Percentiles rank a stretch among this genome's conserved stretches.
phyloP scores from a whole-genome alignment of 2,113 vertebrate species.

The Corydoras sp. region DNA sequence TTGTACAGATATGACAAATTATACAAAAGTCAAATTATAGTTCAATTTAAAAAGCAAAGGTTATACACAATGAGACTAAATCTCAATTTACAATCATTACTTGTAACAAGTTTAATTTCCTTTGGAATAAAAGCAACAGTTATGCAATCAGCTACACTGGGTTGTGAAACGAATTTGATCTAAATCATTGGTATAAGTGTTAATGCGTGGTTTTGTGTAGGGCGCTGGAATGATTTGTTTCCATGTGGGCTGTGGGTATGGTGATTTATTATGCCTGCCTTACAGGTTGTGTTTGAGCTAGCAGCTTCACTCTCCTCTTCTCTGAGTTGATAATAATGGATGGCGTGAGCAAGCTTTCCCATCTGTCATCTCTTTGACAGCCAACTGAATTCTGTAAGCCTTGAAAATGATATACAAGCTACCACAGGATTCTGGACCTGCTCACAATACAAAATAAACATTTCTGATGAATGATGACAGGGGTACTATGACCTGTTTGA shows the following conservation, averaged over 20 bases:
- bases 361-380: conserved; percentile 37
- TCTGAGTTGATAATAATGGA: conserved; percentile 33
- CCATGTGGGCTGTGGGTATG: conserved; percentile 1
- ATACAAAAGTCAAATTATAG: too few relatives aligned
- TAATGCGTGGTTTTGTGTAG: background rate
- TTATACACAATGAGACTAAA: too few relatives aligned
- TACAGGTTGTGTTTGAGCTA: conserved; percentile 28
- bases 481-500: too few relatives aligned
- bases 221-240: conserved; percentile 1
- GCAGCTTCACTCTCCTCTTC: conserved; percentile 14
- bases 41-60: too few relatives aligned
- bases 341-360: conserved; percentile 33
- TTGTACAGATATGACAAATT: too few relatives aligned
- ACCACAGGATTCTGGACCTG: conserved; percentile 18
- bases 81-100: too few relatives aligned
- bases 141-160: too few relatives aligned
- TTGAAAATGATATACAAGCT: conserved; percentile 36
- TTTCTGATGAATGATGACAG: background rate
- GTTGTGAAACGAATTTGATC: background rate
- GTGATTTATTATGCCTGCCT: conserved; percentile 16
- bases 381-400: conserved; percentile 35
- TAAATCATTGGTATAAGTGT: background rate
- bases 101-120: too few relatives aligned
- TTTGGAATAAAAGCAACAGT: too few relatives aligned
- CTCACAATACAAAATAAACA: conserved; percentile 14